Conservation (phyloP, 1,140 invertebrate genomes). For the Brachionus asplanchnoidis region DNA sequence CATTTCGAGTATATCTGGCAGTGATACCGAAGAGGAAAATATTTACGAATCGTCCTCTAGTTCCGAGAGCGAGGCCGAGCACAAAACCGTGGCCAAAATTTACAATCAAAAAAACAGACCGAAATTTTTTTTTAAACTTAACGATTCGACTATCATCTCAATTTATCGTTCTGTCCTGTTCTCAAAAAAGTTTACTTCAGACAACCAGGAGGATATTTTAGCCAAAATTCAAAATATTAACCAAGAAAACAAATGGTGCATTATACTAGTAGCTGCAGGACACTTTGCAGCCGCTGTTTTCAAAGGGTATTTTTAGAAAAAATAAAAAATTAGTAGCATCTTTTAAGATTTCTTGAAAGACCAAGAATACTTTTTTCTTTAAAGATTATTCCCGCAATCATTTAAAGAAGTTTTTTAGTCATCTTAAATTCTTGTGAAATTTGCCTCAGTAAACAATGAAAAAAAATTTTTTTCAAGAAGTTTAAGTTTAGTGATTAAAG, state of each 20-base stretch:
- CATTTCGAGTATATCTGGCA: conserved; percentile 71
- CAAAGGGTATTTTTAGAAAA: conserved; percentile 59
- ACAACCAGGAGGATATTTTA: conserved; percentile 57
- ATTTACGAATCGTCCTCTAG: conserved; percentile 53
- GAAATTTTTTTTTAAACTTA: conserved; percentile 69
- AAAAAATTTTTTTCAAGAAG: no score
- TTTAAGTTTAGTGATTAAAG: no score
- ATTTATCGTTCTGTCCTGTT: conserved; percentile 65
- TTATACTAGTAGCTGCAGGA: conserved; percentile 76
- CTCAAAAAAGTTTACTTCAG: conserved; percentile 55
- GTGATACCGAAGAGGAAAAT: conserved; percentile 64
- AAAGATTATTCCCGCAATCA: no score
- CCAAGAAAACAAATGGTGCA: conserved; percentile 62
- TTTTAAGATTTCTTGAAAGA: no score
- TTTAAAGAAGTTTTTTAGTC: no score
- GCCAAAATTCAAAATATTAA: conserved; percentile 54
- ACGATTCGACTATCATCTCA: conserved; percentile 65
- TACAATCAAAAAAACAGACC: conserved; percentile 50
- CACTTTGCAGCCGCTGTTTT: conserved; percentile 80
- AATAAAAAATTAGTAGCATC: not conserved
- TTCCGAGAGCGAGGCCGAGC: conserved; percentile 44
- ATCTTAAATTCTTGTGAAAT: no score
- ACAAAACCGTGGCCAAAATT: not conserved
- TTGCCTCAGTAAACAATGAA: no score
- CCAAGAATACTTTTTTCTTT: no score